Evolutionary conservation across 2,888 invertebrate species (phyloP).

Genomic region (Dryobota labecula): DNA sequence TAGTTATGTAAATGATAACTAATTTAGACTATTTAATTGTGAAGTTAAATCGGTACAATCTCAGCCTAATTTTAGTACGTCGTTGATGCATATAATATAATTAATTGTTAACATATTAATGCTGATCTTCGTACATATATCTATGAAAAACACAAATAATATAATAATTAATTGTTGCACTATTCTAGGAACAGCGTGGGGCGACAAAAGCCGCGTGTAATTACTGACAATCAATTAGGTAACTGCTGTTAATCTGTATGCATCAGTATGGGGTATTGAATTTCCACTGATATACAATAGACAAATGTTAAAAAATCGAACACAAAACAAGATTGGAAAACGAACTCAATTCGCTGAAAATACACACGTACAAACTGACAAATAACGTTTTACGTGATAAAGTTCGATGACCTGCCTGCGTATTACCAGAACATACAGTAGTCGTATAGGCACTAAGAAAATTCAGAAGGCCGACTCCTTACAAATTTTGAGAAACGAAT

Average conservation of each 20-base stretch:
- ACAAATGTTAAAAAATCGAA: neutral
- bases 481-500: neutral
- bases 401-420: constrained; percentile 33
- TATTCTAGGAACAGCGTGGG: neutral
- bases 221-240: constrained; percentile 24
- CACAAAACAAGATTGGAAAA: constrained; percentile 15
- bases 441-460: neutral
- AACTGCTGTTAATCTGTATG: neutral
- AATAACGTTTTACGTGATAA: constrained; percentile 12
- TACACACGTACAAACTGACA: neutral
- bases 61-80: neutral
- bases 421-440: constrained; percentile 26
- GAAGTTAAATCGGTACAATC: neutral
- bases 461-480: constrained; percentile 3
- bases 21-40: neutral
- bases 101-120: neutral
- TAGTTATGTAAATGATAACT: neutral
- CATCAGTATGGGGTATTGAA: neutral
- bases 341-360: constrained; percentile 9
- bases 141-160: neutral
- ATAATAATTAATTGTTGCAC: neutral
- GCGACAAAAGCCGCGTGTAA: neutral
- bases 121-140: neutral
- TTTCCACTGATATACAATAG: neutral
- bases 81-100: neutral